Evolutionary conservation across 1,140 invertebrate genomes (phyloP), one percentile per base, ranked within the genome.

Genomic region (Metopolophium dirhodum): DNA sequence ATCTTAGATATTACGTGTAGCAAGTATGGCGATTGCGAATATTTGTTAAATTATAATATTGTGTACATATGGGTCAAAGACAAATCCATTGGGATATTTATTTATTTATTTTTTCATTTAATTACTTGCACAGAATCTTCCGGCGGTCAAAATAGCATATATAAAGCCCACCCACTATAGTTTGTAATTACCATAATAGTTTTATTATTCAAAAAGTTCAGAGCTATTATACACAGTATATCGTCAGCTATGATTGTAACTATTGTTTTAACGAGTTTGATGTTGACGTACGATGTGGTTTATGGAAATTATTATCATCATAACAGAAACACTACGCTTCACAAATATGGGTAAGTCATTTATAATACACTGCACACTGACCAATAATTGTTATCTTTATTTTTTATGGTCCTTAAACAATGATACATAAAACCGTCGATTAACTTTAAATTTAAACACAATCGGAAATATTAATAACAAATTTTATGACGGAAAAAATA

Each of bases 281-380:
- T 85, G 82, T 54, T 93, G 82, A 85, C 47, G 26, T 51, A 85
- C n/a, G n/a, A 86, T 37, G 77, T 14, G 23, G 91, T 93, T 93
- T 51, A 85, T n/a, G 91, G 45, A 57, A 54, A 86, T 54, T 35
- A 86, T 54, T 35, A 93, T 51, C 37, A 68, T 82, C 49, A 57
- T 14, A 18, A 30, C 47, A 86, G 49, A 85, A 93, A 93, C 49
- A n/a, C 82, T 26, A 86, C 91, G 49, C n/a, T 93, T 54, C 82
- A 83, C 47, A 93, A 86, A 86, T 57, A 86, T 45, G 91, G 91
- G 91, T 86, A 86, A 86, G 49, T 41, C n/a, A 57, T 90, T 93
- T 41, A 54, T 37, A 88, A 23, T 77, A 26, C 51, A 88, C n/a
- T 88, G n/a, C 14, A 51, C 26, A 22, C 45, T 49, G n/a, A n/a